Percentiles rank a stretch among this genome's conserved stretches.
Conservation (phyloP, 2,113 vertebrate species). For the Steatornis caripensis region DNA sequence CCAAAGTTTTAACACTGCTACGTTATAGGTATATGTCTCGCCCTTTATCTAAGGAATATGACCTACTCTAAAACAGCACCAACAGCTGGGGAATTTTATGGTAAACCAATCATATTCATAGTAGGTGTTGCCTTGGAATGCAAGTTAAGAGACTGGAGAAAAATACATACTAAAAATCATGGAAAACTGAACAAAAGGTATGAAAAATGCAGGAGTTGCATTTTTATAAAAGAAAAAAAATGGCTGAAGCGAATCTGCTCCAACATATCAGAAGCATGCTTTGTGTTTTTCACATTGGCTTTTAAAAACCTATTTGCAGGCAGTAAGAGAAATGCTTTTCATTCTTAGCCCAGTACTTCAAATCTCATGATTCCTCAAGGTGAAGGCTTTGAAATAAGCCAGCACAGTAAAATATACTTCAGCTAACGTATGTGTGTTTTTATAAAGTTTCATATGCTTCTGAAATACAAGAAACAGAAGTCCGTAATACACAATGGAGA, state of each 20-base stretch:
- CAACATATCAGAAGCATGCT: neutral
- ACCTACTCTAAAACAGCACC: neutral
- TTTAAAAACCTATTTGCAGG: neutral
- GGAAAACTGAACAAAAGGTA: neutral
- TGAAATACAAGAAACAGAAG: neutral
- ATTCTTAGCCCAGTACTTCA: neutral
- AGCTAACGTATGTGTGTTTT: neutral
- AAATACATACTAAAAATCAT: neutral
- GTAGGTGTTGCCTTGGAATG: neutral
- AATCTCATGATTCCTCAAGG: neutral
- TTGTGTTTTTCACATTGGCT: neutral
- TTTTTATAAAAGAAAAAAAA: neutral
- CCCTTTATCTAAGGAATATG: neutral
- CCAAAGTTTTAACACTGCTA: neutral
- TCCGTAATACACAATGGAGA: neutral
- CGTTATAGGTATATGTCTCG: accelerated
- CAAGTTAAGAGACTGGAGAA: neutral
- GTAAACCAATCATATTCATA: neutral
- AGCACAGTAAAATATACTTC: neutral
- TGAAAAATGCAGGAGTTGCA: neutral
- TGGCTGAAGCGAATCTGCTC: neutral
- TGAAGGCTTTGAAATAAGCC: neutral
- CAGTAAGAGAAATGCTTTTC: neutral
- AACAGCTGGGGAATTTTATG: neutral
- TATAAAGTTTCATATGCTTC: neutral